Evolutionary conservation across 2,113 vertebrate genomes (phyloP).

Genomic region (Eublepharis macularius): DNA sequence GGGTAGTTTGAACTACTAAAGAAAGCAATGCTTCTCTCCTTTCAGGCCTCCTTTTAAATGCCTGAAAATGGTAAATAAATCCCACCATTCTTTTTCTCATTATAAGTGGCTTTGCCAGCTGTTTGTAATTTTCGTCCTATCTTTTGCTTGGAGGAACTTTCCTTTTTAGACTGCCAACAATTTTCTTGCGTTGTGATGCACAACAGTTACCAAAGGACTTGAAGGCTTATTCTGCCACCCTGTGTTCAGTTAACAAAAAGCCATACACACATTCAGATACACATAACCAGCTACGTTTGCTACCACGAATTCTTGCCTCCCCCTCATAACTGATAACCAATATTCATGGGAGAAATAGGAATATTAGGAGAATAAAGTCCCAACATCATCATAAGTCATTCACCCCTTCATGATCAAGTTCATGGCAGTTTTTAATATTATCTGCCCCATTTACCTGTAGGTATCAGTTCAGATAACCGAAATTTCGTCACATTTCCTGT

Average conservation of each 20-base stretch:
- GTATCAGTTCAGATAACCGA: constrained; percentile 77
- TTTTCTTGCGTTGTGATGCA: neutral
- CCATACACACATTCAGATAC: neutral
- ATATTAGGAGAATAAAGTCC: constrained; percentile 12
- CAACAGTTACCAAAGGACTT: neutral
- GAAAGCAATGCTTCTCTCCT: neutral
- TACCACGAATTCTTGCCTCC: neutral
- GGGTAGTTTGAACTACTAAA: neutral
- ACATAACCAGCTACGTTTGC: neutral
- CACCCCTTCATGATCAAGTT: constrained; percentile 10
- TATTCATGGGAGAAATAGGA: neutral
- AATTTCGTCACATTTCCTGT: constrained; percentile 75
- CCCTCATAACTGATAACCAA: neutral
- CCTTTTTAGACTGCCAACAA: neutral
- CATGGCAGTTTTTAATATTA: constrained; percentile 21
- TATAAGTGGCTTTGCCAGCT: neutral
- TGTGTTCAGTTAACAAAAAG: constrained; percentile 32
- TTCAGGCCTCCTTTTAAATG: too few species aligned
- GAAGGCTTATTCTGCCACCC: constrained; percentile 48
- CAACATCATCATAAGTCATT: neutral
- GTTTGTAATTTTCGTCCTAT: neutral
- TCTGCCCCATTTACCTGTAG: constrained; percentile 73
- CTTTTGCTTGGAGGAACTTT: neutral
- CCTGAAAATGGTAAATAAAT: neutral
- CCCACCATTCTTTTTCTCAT: neutral